These are phyloP conservation scores for Oriolus oriolus DNA, from an alignment of 2,113 vertebrate species.

Conservation along the genomic window DNA sequence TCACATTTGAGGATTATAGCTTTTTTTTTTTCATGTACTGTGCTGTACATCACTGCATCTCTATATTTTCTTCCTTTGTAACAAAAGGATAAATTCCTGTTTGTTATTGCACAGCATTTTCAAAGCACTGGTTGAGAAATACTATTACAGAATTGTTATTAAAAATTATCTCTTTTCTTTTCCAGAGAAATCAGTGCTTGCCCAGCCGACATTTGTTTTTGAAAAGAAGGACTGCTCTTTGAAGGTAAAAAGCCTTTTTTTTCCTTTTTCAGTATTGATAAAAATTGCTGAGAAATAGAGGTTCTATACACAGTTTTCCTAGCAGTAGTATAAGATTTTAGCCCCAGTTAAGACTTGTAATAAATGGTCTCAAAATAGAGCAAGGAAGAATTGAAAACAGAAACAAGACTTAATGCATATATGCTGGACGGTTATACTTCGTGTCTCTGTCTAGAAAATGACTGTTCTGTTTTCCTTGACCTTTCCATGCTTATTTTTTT, in stretches of 20 bases:
- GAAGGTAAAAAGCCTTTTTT: slow-evolving; percentile 68
- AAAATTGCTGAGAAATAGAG: background rate
- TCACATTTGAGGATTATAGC: background rate
- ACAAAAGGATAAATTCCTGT: background rate
- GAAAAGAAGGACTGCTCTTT: slow-evolving; percentile 58
- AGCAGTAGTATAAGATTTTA: background rate
- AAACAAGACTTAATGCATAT: background rate
- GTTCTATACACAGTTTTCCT: background rate
- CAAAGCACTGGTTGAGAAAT: background rate
- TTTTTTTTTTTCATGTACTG: background rate
- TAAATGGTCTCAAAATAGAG: background rate
- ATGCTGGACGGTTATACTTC: background rate
- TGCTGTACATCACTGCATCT: background rate
- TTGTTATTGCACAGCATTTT: background rate
- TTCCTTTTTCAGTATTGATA: background rate
- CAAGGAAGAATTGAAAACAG: background rate
- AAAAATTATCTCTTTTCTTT: background rate
- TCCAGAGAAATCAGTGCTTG: slow-evolving; percentile 73
- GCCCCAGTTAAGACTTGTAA: background rate
- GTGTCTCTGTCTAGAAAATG: background rate
- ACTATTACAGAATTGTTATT: background rate
- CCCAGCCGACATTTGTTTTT: slow-evolving; percentile 76
- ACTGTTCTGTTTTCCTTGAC: background rate
- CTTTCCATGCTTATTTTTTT: background rate
- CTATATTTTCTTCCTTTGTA: background rate